phyloP scores from a whole-genome alignment of 2,113 vertebrate genomes.

The Microcebus ravelobensis region DNA sequence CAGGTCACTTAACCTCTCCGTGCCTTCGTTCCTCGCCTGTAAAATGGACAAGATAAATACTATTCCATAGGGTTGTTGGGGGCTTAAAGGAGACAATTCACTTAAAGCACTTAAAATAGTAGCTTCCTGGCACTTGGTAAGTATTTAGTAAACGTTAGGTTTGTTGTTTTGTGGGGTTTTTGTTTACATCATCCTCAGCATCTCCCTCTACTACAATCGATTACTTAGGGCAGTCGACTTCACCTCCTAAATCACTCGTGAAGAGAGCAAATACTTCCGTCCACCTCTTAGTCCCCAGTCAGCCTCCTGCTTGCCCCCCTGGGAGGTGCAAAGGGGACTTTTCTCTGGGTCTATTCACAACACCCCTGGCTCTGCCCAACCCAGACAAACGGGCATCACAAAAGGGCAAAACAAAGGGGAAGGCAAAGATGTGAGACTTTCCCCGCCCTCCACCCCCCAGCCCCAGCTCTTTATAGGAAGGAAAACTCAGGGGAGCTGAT shows the following conservation, averaged over 20 bases:
- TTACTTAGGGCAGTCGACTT: background rate
- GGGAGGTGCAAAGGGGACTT: background rate
- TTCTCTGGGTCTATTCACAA: background rate
- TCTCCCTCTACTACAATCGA: background rate
- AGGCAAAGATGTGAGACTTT: background rate
- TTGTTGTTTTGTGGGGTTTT: background rate
- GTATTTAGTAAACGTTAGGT: background rate
- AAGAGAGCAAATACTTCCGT: background rate
- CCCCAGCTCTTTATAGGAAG: background rate
- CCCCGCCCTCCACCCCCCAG: background rate
- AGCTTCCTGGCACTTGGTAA: background rate
- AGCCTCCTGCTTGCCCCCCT: background rate
- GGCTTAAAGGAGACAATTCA: background rate
- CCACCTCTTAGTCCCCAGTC: background rate
- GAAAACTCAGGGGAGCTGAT: background rate
- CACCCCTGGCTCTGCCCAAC: background rate
- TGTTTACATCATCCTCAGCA: background rate
- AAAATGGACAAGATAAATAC: background rate
- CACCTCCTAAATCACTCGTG: background rate
- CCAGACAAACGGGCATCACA: background rate
- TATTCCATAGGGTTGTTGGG: background rate
- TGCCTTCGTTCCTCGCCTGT: background rate
- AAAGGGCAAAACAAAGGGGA: background rate
- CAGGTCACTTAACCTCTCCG: background rate
- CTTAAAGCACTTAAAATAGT: background rate